Percentiles rank a stretch among this genome's conserved stretches.
These are phyloP conservation scores for Puffinus mauretanicus DNA, from an alignment of 2,113 vertebrate genomes.

Conservation along the genomic window DNA sequence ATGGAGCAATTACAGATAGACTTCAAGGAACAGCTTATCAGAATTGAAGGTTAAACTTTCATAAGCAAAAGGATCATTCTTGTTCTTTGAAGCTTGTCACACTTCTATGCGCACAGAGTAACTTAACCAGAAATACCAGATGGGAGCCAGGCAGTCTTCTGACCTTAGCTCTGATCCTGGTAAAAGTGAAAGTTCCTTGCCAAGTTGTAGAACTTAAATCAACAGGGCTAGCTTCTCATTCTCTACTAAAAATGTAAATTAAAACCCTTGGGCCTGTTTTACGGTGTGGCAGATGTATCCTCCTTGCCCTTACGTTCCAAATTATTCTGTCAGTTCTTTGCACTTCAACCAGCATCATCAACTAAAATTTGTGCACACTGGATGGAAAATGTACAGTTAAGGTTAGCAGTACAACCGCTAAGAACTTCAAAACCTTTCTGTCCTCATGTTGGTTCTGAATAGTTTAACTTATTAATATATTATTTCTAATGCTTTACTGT, in stretches of 20 bases:
- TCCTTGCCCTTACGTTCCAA: not conserved
- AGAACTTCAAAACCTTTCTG: not conserved
- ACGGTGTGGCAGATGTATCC: not conserved
- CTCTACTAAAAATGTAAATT: not conserved
- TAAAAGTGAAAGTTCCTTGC: not conserved
- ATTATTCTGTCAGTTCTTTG: not conserved
- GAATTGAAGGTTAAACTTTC: conserved; percentile 7
- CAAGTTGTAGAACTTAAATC: not conserved
- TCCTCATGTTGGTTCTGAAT: not conserved
- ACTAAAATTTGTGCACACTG: not conserved
- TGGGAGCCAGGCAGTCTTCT: not conserved
- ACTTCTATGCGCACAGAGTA: not conserved
- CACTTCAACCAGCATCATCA: not conserved
- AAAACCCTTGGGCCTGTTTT: not conserved
- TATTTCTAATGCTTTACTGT: not conserved
- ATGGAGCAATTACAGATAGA: conserved; percentile 49
- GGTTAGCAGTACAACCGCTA: not conserved
- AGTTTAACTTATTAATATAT: not conserved
- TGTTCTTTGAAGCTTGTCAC: conserved; percentile 10
- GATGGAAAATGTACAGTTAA: not conserved
- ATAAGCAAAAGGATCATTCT: conserved; percentile 1
- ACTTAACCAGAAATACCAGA: conserved; percentile 17
- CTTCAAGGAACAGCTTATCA: conserved; percentile 42
- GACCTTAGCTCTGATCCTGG: not conserved
- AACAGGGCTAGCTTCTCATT: not conserved